Conservation (phyloP, 2,113 vertebrate species). For the Carlito syrichta region DNA sequence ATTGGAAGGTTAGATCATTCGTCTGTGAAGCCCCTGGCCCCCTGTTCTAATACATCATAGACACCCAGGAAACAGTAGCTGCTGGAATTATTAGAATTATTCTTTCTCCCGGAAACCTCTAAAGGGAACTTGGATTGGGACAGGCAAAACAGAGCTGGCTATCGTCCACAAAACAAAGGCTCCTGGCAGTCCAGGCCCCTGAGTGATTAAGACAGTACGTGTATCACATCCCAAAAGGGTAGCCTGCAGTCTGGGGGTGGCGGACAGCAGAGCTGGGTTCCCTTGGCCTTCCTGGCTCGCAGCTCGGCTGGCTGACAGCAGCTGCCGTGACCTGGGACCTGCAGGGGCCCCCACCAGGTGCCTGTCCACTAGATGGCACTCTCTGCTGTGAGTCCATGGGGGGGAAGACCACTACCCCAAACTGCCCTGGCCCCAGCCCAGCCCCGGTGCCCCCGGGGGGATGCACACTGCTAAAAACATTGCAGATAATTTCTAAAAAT, state of each 20-base stretch:
- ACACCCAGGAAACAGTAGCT: neutral
- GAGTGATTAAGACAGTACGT: neutral
- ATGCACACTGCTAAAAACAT: rapidly evolving
- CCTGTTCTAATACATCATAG: neutral
- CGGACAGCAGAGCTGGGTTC: too few relatives aligned
- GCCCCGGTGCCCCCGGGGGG: rapidly evolving
- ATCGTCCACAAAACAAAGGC: neutral
- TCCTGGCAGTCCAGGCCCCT: neutral
- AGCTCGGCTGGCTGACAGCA: neutral
- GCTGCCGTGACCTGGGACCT: neutral
- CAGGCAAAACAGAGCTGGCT: neutral
- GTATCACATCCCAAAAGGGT: neutral
- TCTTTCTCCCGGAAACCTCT: neutral
- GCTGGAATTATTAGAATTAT: neutral
- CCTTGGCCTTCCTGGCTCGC: neutral
- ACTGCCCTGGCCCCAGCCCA: neutral
- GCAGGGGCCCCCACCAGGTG: neutral
- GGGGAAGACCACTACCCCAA: neutral
- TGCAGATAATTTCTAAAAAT: neutral
- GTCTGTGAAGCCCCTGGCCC: rapidly evolving
- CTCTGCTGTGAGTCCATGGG: neutral
- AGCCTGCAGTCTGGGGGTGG: neutral
- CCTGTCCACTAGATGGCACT: constrained; percentile 5
- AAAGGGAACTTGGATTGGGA: neutral
- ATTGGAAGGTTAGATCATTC: neutral